These are phyloP conservation scores for Pomatostomus ruficeps DNA, from an alignment of 2,113 vertebrate genomes.

Conservation along the genomic window DNA sequence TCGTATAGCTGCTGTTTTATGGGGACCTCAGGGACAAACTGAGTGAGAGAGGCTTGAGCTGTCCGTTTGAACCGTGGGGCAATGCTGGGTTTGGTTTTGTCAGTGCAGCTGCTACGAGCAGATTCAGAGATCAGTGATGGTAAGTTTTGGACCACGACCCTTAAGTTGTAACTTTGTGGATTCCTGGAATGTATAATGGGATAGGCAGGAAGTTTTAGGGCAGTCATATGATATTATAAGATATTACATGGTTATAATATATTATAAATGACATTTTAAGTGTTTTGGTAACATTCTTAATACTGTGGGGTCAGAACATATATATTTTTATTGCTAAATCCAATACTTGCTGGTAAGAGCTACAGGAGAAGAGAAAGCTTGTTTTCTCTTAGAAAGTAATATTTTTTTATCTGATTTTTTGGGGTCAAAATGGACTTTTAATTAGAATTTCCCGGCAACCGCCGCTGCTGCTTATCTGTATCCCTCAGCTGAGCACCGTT, in stretches of 20 bases:
- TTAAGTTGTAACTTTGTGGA: not conserved
- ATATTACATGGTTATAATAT: not conserved
- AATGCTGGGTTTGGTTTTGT: not conserved
- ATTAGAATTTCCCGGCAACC: not conserved
- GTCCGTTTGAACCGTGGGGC: not conserved
- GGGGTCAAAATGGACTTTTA: not conserved
- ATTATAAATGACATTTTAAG: not conserved
- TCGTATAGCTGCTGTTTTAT: not conserved
- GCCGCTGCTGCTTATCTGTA: not conserved
- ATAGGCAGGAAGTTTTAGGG: not conserved
- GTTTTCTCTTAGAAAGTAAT: not conserved
- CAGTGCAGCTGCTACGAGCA: fast-evolving
- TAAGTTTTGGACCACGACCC: not conserved
- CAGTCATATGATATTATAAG: not conserved
- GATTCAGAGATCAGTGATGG: not conserved
- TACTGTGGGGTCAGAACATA: not conserved
- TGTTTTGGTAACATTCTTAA: not conserved
- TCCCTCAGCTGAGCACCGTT: not conserved
- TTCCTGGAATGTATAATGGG: not conserved
- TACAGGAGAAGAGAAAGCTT: not conserved
- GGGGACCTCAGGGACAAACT: not conserved
- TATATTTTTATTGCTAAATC: not conserved
- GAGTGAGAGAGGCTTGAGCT: not conserved
- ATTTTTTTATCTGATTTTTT: not conserved
- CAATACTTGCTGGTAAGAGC: not conserved